Percentiles rank a stretch among this genome's conserved stretches.
Conservation (phyloP, 2,113 vertebrate species). For the Indicator maculatus region DNA sequence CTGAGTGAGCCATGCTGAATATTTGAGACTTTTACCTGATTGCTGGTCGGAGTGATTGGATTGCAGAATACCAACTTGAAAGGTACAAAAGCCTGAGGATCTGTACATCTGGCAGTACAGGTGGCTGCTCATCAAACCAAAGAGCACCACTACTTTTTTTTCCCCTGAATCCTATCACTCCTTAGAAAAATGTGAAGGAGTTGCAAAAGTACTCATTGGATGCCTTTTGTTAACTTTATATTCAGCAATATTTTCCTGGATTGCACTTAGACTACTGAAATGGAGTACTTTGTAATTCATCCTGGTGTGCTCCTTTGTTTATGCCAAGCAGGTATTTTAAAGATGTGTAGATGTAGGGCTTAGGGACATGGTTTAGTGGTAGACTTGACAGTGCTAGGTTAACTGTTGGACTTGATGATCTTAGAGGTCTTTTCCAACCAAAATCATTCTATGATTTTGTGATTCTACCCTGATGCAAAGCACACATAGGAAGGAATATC, state of each 20-base stretch:
- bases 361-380: too few relatives aligned
- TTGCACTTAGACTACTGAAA: not conserved
- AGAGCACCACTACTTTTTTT: not conserved
- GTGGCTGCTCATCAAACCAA: slow-evolving; percentile 19
- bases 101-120: slow-evolving; percentile 44
- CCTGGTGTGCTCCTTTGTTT: not conserved
- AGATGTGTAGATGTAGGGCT: too few relatives aligned
- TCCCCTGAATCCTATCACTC: not conserved
- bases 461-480: not conserved
- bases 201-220: not conserved
- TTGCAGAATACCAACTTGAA: not conserved
- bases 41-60: not conserved
- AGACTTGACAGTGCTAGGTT: too few relatives aligned
- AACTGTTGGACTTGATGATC: too few relatives aligned
- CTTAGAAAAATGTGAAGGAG: not conserved
- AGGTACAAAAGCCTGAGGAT: slow-evolving; percentile 41
- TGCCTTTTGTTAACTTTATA: not conserved
- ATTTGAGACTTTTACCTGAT: not conserved
- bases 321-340: too few relatives aligned
- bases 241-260: not conserved
- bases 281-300: not conserved
- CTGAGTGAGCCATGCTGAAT: slow-evolving; percentile 14
- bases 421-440: too few relatives aligned
- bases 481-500: not conserved
- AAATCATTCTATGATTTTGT: too few relatives aligned